Conservation (phyloP, 1,140 invertebrate genomes). For the Formica selysi region DNA sequence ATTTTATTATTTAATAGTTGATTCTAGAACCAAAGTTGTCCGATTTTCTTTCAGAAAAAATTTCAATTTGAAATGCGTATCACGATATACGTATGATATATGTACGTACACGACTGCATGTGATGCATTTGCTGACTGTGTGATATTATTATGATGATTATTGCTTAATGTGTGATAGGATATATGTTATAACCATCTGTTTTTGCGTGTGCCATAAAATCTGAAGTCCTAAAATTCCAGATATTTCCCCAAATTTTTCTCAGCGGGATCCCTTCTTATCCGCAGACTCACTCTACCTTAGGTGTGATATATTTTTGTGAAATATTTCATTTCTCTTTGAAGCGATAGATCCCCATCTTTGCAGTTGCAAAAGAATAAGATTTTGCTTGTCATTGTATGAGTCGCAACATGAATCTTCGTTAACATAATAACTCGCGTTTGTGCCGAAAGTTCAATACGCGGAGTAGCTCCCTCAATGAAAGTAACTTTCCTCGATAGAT, state of each 20-base stretch:
- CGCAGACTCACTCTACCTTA: neutral
- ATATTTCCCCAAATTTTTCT: neutral
- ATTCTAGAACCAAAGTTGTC: too few relatives aligned
- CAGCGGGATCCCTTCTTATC: neutral
- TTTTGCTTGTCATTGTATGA: neutral
- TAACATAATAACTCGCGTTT: neutral
- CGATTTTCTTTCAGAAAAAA: too few relatives aligned
- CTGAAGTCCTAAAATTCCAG: neutral
- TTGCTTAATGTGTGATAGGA: neutral
- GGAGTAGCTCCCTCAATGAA: slow-evolving; percentile 57
- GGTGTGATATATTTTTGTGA: neutral
- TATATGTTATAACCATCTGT: neutral
- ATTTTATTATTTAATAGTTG: too few relatives aligned
- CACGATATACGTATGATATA: too few relatives aligned
- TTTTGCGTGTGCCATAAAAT: neutral
- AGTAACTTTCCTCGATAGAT: slow-evolving; percentile 66
- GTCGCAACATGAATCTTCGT: neutral
- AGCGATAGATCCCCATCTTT: neutral
- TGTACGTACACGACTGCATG: too few relatives aligned
- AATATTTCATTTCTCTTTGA: neutral
- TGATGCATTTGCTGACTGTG: too few relatives aligned
- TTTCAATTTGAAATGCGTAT: too few relatives aligned
- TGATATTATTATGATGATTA: too few relatives aligned
- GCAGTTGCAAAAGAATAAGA: neutral
- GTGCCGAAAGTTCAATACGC: slow-evolving; percentile 27